Conservation (phyloP, 2,888 invertebrate species). For the Halocaridina rubra region DNA sequence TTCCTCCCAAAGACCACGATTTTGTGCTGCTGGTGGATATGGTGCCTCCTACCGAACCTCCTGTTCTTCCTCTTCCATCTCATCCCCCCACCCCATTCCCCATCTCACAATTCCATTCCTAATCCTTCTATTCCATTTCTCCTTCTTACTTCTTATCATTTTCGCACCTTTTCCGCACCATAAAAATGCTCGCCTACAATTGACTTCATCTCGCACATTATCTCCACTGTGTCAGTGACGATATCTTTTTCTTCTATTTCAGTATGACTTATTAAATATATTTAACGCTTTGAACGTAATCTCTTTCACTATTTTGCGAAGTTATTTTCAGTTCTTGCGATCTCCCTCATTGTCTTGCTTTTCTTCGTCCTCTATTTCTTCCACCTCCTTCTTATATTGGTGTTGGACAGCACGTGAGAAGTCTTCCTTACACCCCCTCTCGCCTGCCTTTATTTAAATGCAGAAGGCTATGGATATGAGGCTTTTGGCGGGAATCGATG, state of each 20-base stretch:
- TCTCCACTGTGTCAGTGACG: too few species aligned
- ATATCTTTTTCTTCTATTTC: too few species aligned
- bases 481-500: slow-evolving; percentile 58
- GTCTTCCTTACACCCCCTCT: slow-evolving; percentile 1
- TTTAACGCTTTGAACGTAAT: too few species aligned
- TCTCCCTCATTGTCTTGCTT: too few species aligned
- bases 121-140: background rate
- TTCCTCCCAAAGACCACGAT: slow-evolving; percentile 42
- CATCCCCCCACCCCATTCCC: background rate
- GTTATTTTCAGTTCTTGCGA: too few species aligned
- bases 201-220: too few species aligned
- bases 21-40: slow-evolving; percentile 44
- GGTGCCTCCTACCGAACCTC: slow-evolving; percentile 24
- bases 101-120: background rate
- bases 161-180: too few species aligned
- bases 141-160: background rate
- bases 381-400: background rate
- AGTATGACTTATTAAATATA: too few species aligned
- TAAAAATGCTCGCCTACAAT: too few species aligned
- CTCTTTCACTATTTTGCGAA: too few species aligned
- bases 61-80: slow-evolving; percentile 30
- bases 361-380: background rate
- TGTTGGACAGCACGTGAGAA: slow-evolving; percentile 17
- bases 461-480: slow-evolving; percentile 55
- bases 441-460: slow-evolving; percentile 53